phyloP scores from a whole-genome alignment of 2,113 vertebrate genomes.

The Solea senegalensis region DNA sequence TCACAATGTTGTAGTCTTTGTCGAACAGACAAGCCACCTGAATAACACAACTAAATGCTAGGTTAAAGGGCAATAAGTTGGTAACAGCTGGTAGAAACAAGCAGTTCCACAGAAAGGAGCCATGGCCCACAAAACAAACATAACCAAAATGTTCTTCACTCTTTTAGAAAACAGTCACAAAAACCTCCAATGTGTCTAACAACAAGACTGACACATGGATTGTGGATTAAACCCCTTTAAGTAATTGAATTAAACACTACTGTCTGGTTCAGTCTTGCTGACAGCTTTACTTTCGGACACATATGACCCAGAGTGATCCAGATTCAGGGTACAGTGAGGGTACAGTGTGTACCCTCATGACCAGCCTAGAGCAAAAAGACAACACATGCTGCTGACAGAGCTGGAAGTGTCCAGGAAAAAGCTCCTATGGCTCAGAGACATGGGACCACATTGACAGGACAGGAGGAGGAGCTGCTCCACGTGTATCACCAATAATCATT shows the following conservation, averaged over 20 bases:
- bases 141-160: no score
- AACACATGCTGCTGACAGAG: constrained; percentile 15
- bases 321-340: constrained; percentile 19
- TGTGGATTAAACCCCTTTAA: not conserved
- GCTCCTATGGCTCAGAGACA: constrained; percentile 24
- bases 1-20: no score
- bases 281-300: constrained; percentile 32
- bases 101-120: not conserved
- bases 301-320: constrained; percentile 1
- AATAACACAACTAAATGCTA: not conserved
- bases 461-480: not conserved
- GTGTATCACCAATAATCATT: not conserved
- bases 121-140: not conserved
- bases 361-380: constrained; percentile 27
- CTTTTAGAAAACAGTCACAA: no score
- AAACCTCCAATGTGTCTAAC: no score
- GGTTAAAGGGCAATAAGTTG: no score
- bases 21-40: not conserved
- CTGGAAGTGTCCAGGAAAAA: not conserved
- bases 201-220: no score
- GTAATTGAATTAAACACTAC: not conserved
- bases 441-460: constrained; percentile 14
- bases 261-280: constrained; percentile 18
- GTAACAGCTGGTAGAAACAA: no score
- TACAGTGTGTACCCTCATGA: constrained; percentile 14